Evolutionary conservation across 2,888 invertebrate species (phyloP).

Genomic region (Drosophila colorata): DNA sequence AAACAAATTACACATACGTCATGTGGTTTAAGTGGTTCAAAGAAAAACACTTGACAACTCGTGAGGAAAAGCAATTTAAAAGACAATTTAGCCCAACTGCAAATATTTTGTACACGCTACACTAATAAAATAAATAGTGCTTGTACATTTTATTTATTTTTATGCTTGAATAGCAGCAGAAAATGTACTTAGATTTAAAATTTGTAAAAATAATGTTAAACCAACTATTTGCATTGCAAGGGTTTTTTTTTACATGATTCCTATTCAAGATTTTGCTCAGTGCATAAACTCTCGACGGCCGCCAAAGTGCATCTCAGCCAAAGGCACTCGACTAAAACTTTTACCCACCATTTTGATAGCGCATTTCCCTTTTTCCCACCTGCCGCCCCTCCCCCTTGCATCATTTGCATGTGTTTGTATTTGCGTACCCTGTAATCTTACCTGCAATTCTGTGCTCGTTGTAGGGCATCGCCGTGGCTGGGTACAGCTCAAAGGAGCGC

Average conservation of each 20-base stretch:
- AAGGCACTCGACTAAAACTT: slow-evolving; percentile 65
- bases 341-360: slow-evolving; percentile 39
- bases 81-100: slow-evolving; percentile 44
- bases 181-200: neutral
- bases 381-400: too few relatives aligned
- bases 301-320: slow-evolving; percentile 64
- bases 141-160: neutral
- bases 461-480: slow-evolving; percentile 70
- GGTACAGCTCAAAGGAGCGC: slow-evolving; percentile 82
- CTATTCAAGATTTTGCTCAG: slow-evolving; percentile 1
- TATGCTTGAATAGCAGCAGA: neutral
- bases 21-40: slow-evolving; percentile 13
- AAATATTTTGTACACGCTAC: slow-evolving; percentile 45
- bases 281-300: slow-evolving; percentile 51
- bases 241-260: neutral
- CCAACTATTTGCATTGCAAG: neutral
- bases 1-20: slow-evolving; percentile 48
- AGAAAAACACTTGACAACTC: slow-evolving; percentile 39
- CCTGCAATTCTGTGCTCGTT: slow-evolving; percentile 84
- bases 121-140: slow-evolving; percentile 2
- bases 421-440: slow-evolving; percentile 60
- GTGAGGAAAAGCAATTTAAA: slow-evolving; percentile 61
- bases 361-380: slow-evolving; percentile 3
- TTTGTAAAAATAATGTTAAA: neutral
- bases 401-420: slow-evolving; percentile 1